Evolutionary conservation across 2,113 vertebrate species (phyloP), one percentile per base, ranked within the genome.

Genomic region (Beaufortia kweichowensis): DNA sequence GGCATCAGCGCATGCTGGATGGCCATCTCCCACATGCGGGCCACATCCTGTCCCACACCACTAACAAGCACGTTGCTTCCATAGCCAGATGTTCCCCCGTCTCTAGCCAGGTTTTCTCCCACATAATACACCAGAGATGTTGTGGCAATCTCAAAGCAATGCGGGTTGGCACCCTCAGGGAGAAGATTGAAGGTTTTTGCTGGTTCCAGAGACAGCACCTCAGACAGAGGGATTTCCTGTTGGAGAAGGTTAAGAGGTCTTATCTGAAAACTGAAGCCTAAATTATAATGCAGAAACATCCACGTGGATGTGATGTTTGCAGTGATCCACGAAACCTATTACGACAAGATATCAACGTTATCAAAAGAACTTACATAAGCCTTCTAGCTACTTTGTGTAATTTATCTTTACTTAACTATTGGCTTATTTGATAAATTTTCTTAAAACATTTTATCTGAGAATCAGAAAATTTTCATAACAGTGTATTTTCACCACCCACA

Each of bases 1-100:
- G 96, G 96, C 96, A 98, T 98, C 77, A 99, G 91, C 2, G 96
- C 96, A 0, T 98, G 96, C 80, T 96, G 96, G 79, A 99, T 97
- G 9, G 96, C 97, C 89, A 94, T 91, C 89, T 98, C 96, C 96
- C 97, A 98, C 94, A 94, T 92, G 14, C 94, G 90, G n/a, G 96
- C 94, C 81, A 98, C 94, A 4, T 98, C 96, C 0, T 88, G 85
- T 7, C 96, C 95, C 2, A 89, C 60, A 0, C 96, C 96, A 0
- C 94, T 95, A 31, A 94, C 91, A 85, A 96, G 82, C 78, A 94
- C 80, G 0, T 85, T 85, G 81, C 79, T 92, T 50, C 88, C 92
- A 35, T 87, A 92, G 59, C 89, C 81, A 2, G 87, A 85, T 65
- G 88, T 79, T 4, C 84, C 91, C 6, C 85, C 92, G 41, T 88